phyloP scores from a whole-genome alignment of 2,888 invertebrate genomes.

The Caradrina kadenii region DNA sequence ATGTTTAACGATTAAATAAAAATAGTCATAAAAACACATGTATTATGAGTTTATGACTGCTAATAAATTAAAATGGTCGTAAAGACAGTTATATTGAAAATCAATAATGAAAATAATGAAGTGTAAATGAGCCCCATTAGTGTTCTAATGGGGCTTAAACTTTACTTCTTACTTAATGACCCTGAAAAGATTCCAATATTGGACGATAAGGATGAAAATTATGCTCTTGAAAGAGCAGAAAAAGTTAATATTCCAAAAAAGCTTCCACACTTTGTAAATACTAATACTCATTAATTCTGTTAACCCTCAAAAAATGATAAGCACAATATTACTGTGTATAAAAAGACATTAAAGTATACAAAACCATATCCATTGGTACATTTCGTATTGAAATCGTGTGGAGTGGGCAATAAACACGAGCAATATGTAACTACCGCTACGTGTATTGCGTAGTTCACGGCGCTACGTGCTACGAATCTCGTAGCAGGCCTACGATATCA shows the following conservation, averaged over 20 bases:
- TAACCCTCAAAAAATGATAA: neutral
- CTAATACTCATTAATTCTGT: neutral
- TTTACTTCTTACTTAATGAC: too few relatives aligned
- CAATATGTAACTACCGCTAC: conserved; percentile 56
- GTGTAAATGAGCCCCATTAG: too few relatives aligned
- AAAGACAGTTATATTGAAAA: too few relatives aligned
- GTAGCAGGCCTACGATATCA: conserved; percentile 60
- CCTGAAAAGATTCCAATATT: too few relatives aligned
- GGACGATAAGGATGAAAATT: too few relatives aligned
- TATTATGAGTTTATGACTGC: too few relatives aligned
- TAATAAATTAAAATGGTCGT: too few relatives aligned
- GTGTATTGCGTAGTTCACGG: conserved; percentile 44
- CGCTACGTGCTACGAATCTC: conserved; percentile 69
- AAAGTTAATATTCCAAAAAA: neutral
- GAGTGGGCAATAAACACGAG: conserved; percentile 54
- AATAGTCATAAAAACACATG: too few relatives aligned
- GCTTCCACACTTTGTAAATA: neutral
- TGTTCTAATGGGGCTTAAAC: too few relatives aligned
- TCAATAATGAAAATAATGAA: too few relatives aligned
- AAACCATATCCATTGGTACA: conserved; percentile 17
- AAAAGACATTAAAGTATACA: conserved; percentile 17
- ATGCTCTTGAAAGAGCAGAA: too few relatives aligned
- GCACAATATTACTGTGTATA: conserved; percentile 9
- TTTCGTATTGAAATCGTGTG: conserved; percentile 52
- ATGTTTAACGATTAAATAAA: too few relatives aligned